Evolutionary conservation across 2,113 vertebrate species (phyloP), one percentile per base, ranked within the genome.

Genomic region (Phoxinus phoxinus): DNA sequence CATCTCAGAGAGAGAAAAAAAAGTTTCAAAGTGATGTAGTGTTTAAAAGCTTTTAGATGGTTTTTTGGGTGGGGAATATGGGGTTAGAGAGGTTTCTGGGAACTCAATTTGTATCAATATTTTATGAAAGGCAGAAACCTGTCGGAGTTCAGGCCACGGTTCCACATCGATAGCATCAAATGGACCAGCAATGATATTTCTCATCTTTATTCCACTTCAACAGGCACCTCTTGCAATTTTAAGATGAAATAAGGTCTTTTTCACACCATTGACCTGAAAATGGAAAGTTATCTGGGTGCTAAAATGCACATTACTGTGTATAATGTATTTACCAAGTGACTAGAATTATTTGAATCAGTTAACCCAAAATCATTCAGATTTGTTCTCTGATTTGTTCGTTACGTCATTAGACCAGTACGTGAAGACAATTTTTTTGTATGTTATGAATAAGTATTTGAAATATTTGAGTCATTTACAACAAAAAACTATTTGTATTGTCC

Each of bases 31-130:
- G 32, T 59, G 56, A 80, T 63, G 35, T 58, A 83, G 59, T 75
- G 65, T 82, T 65, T 75, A 41, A 75, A 83, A 78, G 61, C 80
- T 82, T 78, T 83, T 71, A 59, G 44, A 69, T 44, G 58, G 3
- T 56, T 79, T 83, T 83, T 84, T 23, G 35, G 53, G 37, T 74
- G 46, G 25, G 73, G 51, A 61, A 53, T 69, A 48, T 32, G 19
- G 41, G 72, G 72, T 25, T 51, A 7, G 56, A 51, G 71, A 81
- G 6, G 65, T 72, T 85, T 78, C 30, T 77, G 59, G 73, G 53
- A 78, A 59, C 75, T 78, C 32, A 6, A 11, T 21, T n/a, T 8
- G 58, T 46, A 79, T 86, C 30, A 83, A 86, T 86, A 79, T 83
- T 86, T 67, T 27, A 86, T 82, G 63, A 86, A 69, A 73, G 44